Base-by-base conservation (phyloP, 2,888 invertebrate genomes). In the Ochropleura leucogaster region DNA sequence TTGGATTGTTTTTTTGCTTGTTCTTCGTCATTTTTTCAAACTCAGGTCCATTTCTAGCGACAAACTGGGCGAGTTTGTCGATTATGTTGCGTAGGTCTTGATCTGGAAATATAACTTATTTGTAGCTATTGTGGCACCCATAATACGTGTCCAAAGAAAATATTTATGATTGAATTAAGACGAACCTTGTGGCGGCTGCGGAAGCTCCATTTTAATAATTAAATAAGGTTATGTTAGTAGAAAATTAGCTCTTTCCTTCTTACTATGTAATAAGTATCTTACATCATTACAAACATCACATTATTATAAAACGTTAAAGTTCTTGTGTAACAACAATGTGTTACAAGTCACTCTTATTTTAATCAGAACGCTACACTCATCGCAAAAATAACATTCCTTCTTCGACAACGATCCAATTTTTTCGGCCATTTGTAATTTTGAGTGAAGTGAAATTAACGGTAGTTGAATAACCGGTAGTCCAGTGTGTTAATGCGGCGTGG, bases 21-120 rank as follows among this genome's bases (percentile, higher is more conserved):
- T 98, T 98, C 97, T 99, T 99, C 79, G 99, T 99, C 98, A 99
- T 99, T 96, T 98, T 98, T 97, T 99, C 99, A 96, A 99, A 99
- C 94, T 99, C 99, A n/a, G 99, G 99, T 71, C 99, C 99, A 98
- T 99, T 99, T 95, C 99, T 97, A 77, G 99, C 99, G 86, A 99
- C 99, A 97, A 99, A 99, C 95, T 99, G 99, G 18, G 99, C 99
- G 89, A 99, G 97, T 97, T 99, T 99, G 97, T 99, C 99, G 91
- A 99, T 99, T 92, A 99, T 99, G 97, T 99, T 99, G 92, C 98
- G 98, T 91, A 99, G 97, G 93, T 99, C 99, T 91, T 98, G 98
- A 97, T 99, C 99, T 98, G 93, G 84, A 96, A 95, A 75, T 68
- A 66, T 42, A 78, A 72, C 16, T 67, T 53, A 53, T 53, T 73